Conservation (phyloP, 2,888 invertebrate species). For the Caenorhabditis imperialis region DNA sequence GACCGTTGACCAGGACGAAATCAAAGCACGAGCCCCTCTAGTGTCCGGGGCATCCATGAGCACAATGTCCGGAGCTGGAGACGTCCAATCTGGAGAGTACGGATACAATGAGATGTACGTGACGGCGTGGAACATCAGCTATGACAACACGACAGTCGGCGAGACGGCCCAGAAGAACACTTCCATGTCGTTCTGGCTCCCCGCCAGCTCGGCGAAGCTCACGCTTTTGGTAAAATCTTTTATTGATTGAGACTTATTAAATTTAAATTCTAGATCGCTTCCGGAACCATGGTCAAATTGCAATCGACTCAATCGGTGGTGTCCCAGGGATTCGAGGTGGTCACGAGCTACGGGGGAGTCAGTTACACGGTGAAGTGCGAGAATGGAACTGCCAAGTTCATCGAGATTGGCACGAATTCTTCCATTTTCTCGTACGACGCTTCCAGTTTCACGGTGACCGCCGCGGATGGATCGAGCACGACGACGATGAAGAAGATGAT, state of each 20-base stretch:
- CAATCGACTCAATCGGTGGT: conserved; percentile 29
- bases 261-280: conserved; percentile 29
- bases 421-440: conserved; percentile 43
- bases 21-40: conserved; percentile 10
- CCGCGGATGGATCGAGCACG: conserved; percentile 33
- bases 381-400: conserved; percentile 44
- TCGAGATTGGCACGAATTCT: conserved; percentile 24
- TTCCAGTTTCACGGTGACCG: conserved; percentile 13
- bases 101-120: conserved; percentile 35
- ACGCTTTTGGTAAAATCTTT: conserved; percentile 21
- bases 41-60: conserved; percentile 24
- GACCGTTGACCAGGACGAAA: conserved; percentile 15
- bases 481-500: conserved; percentile 26
- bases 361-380: conserved; percentile 40
- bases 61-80: conserved; percentile 20
- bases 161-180: conserved; percentile 27
- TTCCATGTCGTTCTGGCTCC: conserved; percentile 45
- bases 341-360: conserved; percentile 27
- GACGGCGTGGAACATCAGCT: conserved; percentile 53
- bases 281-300: conserved; percentile 30
- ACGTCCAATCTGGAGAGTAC: conserved; percentile 39
- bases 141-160: conserved; percentile 25
- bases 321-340: conserved; percentile 7
- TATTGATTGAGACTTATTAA: not conserved
- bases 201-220: conserved; percentile 8